These are phyloP conservation scores for Perccottus glenii DNA, from an alignment of 2,113 vertebrate species.

Conservation along the genomic window DNA sequence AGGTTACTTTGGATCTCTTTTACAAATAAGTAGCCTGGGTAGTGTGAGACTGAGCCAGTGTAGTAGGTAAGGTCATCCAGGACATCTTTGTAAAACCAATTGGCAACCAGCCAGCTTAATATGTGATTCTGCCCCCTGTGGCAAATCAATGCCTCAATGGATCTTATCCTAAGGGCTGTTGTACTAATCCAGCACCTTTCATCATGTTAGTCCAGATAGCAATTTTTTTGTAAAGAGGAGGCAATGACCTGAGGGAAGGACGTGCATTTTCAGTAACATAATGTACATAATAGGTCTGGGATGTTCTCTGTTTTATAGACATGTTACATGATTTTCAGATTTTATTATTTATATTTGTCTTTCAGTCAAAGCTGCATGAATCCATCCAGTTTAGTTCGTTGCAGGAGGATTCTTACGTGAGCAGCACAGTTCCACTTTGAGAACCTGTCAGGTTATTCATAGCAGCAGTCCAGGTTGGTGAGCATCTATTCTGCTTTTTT, in stretches of 20 bases:
- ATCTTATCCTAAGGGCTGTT: conserved; percentile 54
- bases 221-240: conserved; percentile 38
- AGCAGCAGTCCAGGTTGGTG: conserved; percentile 54
- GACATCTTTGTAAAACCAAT: conserved; percentile 32
- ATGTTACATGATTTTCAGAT: not conserved
- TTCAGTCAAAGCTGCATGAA: not conserved
- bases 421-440: conserved; percentile 41
- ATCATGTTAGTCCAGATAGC: conserved; percentile 20
- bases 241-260: conserved; percentile 53
- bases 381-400: conserved; percentile 26
- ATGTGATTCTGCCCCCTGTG: conserved; percentile 54
- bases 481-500: conserved; percentile 38
- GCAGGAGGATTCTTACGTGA: conserved; percentile 54
- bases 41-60: not conserved
- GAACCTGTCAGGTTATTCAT: conserved; percentile 69
- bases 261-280: conserved; percentile 17
- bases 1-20: too few relatives aligned
- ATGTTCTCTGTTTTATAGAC: not conserved
- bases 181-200: conserved; percentile 46
- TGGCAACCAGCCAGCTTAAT: conserved; percentile 54
- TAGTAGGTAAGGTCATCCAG: conserved; percentile 52
- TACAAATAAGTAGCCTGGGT: not conserved
- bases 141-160: conserved; percentile 65
- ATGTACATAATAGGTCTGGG: not conserved
- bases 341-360: not conserved